These are phyloP conservation scores for Dioctria rufipes DNA, from an alignment of 2,888 invertebrate species.

Conservation along the genomic window DNA sequence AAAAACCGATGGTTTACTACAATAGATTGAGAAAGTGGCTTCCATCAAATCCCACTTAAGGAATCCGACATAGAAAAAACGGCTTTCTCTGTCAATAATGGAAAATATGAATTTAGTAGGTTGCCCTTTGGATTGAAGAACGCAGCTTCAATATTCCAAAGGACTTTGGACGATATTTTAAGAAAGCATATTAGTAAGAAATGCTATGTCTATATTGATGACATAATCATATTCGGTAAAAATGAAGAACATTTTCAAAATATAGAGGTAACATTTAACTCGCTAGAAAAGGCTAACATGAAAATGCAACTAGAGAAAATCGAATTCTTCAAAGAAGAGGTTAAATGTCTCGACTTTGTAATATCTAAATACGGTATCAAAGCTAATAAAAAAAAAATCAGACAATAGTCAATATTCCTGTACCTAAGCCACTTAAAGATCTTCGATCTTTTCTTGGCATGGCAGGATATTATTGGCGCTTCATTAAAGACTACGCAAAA, in stretches of 20 bases:
- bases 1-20: slow-evolving; percentile 38
- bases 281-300: no score
- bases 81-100: slow-evolving; percentile 49
- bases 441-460: no score
- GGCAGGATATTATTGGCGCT: no score
- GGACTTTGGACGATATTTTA: slow-evolving; percentile 53
- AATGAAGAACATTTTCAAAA: slow-evolving; percentile 53
- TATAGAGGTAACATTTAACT: slow-evolving; percentile 39
- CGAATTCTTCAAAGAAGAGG: no score
- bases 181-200: slow-evolving; percentile 47
- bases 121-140: slow-evolving; percentile 57
- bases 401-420: no score
- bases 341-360: no score
- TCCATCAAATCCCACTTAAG: slow-evolving; percentile 45
- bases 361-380: no score
- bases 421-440: no score
- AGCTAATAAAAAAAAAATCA: no score
- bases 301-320: no score
- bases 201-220: slow-evolving; percentile 56
- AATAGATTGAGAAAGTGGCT: slow-evolving; percentile 56
- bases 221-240: slow-evolving; percentile 55
- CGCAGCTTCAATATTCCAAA: slow-evolving; percentile 55
- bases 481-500: no score
- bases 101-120: slow-evolving; percentile 37
- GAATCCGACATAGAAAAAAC: slow-evolving; percentile 51